Evolutionary conservation across 2,113 vertebrate species (phyloP).

Genomic region (Aegithalos caudatus): DNA sequence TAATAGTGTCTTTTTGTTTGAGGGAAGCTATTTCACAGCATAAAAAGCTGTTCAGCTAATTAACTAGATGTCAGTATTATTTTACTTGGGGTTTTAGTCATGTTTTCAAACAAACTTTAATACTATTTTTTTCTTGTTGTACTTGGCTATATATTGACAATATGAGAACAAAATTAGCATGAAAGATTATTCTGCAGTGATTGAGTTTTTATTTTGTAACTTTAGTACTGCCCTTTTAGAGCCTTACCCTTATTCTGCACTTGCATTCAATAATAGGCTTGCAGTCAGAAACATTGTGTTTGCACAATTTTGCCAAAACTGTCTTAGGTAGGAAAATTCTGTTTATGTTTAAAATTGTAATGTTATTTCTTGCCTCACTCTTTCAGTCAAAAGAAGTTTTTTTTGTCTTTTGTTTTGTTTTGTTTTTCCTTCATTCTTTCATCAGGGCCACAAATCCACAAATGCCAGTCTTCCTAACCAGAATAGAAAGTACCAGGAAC

Average conservation of each 20-base stretch:
- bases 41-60: slow-evolving; percentile 65
- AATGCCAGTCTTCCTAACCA: background rate
- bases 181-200: slow-evolving; percentile 55
- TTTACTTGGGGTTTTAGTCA: slow-evolving; percentile 62
- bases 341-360: slow-evolving; percentile 67
- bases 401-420: too few species aligned
- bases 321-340: slow-evolving; percentile 48
- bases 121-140: slow-evolving; percentile 64
- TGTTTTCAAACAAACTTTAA: slow-evolving; percentile 60
- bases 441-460: background rate
- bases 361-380: slow-evolving; percentile 43
- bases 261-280: slow-evolving; percentile 54
- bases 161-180: slow-evolving; percentile 70
- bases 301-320: slow-evolving; percentile 63
- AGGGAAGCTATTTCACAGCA: slow-evolving; percentile 58
- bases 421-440: background rate
- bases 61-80: slow-evolving; percentile 64
- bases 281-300: slow-evolving; percentile 53
- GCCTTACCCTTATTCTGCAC: slow-evolving; percentile 36
- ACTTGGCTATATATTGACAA: slow-evolving; percentile 42
- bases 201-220: slow-evolving; percentile 57
- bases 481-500: background rate
- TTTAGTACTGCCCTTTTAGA: slow-evolving; percentile 42
- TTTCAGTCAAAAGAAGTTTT: slow-evolving; percentile 49
- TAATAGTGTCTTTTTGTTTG: slow-evolving; percentile 63